phyloP scores from a whole-genome alignment of 2,797 vertebrate species.

The Dendrocincla tyrannina region DNA sequence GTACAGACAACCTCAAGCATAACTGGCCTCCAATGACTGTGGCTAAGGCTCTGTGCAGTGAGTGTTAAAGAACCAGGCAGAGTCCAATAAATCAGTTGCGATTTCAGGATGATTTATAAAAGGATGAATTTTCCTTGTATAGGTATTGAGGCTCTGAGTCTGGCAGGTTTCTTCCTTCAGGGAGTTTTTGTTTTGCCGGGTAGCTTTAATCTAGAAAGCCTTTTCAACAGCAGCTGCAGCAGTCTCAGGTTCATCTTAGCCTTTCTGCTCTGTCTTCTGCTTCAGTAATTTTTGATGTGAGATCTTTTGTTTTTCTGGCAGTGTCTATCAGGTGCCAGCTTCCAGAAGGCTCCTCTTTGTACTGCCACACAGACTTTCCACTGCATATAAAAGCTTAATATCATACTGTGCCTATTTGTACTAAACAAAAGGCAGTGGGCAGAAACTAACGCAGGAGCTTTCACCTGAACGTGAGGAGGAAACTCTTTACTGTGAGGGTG shows the following conservation, averaged over 20 bases:
- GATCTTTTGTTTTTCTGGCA: neutral
- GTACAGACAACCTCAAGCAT: neutral
- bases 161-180: neutral
- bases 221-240: neutral
- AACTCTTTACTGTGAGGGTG: neutral
- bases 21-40: neutral
- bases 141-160: neutral
- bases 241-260: neutral
- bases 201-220: neutral
- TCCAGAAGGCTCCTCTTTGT: neutral
- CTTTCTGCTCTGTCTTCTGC: neutral
- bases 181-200: neutral
- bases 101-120: neutral
- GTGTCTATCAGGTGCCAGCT: neutral
- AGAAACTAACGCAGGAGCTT: neutral
- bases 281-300: neutral
- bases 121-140: neutral
- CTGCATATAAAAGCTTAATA: neutral
- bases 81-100: neutral
- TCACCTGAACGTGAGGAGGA: neutral
- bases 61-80: neutral
- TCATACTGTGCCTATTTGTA: rapidly evolving
- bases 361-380: neutral
- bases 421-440: neutral
- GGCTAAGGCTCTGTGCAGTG: neutral